Evolutionary conservation across 2,888 invertebrate species (phyloP), one percentile per base, ranked within the genome.

Genomic region (Brachylomia viminalis): DNA sequence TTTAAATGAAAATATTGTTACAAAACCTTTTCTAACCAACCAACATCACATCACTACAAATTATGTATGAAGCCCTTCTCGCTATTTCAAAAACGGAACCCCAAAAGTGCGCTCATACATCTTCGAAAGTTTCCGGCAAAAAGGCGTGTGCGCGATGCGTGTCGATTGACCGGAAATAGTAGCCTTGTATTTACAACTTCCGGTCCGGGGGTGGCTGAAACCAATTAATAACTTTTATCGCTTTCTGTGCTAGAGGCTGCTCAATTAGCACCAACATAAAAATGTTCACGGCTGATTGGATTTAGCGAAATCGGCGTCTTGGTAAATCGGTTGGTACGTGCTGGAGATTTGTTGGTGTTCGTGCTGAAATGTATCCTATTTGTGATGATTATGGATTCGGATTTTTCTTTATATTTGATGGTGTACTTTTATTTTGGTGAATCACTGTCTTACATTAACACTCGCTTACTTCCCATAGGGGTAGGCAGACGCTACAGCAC

Each of bases 181-280:
- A 90, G 93, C 92, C 92, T 91, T 92, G 94, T 95, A 95, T 95
- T 95, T 95, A 96, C 95, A 95, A 94, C 95, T 95, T 95, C 95
- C 95, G 93, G 83, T 80, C 83, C 74, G 86, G 89, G 93, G 91
- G 90, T 91, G 92, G 93, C 93, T 94, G 94, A 94, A 92, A 92
- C 93, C 95, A 95, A 96, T 96, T 96, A 96, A 96, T 96, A 96
- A 95, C 95, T 95, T 95, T 96, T 96, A 96, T 96, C 90, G 95
- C 90, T 93, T 92, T 94, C 95, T 94, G 92, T 90, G 92, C 88
- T 92, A 92, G 92, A 93, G 91, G 92, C 72, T 91, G 93, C 88
- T 92, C 96, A 96, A 96, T 96, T 96, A 96, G 93, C 92, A 86
- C 92, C 86, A 91, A 92, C 92, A 94, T 96, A 96, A 96, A 96